Percentiles rank a stretch among this genome's conserved stretches.
Evolutionary conservation across 2,797 vertebrate genomes (phyloP).

Genomic region (Peromyscus eremicus): DNA sequence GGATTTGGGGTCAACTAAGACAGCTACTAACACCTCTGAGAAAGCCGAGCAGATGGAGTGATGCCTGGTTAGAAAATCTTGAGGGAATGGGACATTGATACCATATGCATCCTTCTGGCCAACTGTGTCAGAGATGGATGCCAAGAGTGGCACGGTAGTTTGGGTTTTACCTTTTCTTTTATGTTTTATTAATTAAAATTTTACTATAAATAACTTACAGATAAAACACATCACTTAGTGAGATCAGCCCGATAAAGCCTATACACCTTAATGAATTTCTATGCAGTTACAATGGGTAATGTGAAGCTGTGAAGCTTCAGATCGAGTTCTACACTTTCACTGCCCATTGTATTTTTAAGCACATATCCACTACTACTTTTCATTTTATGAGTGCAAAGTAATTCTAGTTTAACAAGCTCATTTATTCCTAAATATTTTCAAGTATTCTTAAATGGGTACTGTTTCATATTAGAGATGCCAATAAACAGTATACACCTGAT

Average conservation of each 20-base stretch:
- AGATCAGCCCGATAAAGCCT: not conserved
- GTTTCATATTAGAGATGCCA: not conserved
- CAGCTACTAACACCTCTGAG: not conserved
- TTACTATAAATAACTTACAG: not conserved
- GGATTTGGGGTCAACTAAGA: not conserved
- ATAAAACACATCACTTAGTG: not conserved
- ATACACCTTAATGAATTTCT: not conserved
- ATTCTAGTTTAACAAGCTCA: not conserved
- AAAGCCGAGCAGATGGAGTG: not conserved
- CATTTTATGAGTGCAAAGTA: not conserved
- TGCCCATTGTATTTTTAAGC: not conserved
- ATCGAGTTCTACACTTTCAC: no score
- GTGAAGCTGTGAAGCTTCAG: not conserved
- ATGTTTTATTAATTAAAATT: not conserved
- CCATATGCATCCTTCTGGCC: not conserved
- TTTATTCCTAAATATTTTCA: conserved; percentile 11
- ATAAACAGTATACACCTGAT: not conserved
- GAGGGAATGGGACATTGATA: not conserved
- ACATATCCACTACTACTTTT: not conserved
- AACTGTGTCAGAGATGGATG: not conserved
- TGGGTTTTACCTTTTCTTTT: not conserved
- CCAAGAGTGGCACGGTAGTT: not conserved
- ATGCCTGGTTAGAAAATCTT: not conserved
- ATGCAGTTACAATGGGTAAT: accelerated
- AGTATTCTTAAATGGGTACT: conserved; percentile 27